Evolutionary conservation across 2,113 vertebrate genomes (phyloP), one percentile per base, ranked within the genome.

Genomic region (Pygoscelis antarcticus): DNA sequence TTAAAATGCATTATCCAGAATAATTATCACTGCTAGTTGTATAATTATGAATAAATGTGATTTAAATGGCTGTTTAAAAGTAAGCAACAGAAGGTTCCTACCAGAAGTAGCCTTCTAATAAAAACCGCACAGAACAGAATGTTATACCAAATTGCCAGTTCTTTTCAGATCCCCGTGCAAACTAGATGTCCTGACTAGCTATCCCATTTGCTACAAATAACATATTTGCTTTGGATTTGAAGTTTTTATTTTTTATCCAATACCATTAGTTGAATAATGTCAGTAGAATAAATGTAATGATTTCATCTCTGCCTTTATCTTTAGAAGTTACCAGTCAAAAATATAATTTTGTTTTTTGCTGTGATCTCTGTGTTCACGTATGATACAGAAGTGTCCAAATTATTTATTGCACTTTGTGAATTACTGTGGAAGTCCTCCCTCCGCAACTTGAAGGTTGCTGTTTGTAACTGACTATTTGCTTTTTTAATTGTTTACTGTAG

Each of bases 51-150:
- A 81, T 90, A 74, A 87, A 92, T 78, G 62, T 66, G 32, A 77
- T 90, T 94, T 94, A 93, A 81, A 86, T 83, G 55, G 20, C 60
- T 92, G 71, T 51, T 92, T 62, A 75, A 93, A 95, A 80, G 72
- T 68, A 94, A 89, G 62, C 54, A 96, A 89, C 82, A 91, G 79
- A 88, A 90, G 86, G 85, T 60, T 74, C 4, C 64, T 94, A 34
- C 42, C 47, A 80, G 42, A 87, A 90, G 54, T 54, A 92, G 25
- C 64, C 58, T 84, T 81, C 86, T 93, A 89, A 95, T 93, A 95
- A 92, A 95, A 96, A 60, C 57, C 68, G 30, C 1, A 3, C 16
- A 65, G 83, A 97, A 93, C 92, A 94, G 72, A 93, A 72, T n/a
- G 68, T 87, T 90, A 79, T 32, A 68, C 9, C 10, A 32, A 60